A percentile compares a stretch with the other conserved stretches of the same genome.
These are phyloP conservation scores for Pelusios castaneus DNA, from an alignment of 2,113 vertebrate genomes.

Conservation along the genomic window DNA sequence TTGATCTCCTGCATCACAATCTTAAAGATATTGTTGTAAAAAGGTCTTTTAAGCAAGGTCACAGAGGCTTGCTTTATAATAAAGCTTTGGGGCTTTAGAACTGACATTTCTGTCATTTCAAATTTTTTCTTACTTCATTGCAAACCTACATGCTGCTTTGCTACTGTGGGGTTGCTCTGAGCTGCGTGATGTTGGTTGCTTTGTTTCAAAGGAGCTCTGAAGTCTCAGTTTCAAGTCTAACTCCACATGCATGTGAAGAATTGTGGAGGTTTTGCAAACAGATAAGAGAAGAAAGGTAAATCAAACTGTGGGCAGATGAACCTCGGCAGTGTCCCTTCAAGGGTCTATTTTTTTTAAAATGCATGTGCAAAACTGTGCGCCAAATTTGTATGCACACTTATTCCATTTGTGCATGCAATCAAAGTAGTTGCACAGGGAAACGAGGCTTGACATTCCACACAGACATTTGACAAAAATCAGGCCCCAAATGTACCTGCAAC, in stretches of 20 bases:
- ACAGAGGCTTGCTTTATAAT: background rate
- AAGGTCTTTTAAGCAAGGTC: background rate
- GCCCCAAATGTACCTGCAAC: background rate
- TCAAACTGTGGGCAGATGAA: background rate
- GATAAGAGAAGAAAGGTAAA: background rate
- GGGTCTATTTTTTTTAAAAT: background rate
- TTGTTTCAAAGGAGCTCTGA: background rate
- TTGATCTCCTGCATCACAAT: background rate
- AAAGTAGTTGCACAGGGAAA: background rate
- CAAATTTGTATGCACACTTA: background rate
- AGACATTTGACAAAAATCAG: background rate
- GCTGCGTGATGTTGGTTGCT: background rate
- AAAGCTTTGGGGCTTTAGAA: background rate
- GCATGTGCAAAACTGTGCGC: background rate
- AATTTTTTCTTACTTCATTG: background rate
- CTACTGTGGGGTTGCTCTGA: background rate
- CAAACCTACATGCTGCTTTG: background rate
- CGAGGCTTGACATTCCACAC: background rate
- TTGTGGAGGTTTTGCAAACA: background rate
- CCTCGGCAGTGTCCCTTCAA: background rate
- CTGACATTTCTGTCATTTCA: background rate
- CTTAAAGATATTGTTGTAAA: background rate
- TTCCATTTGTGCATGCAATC: background rate
- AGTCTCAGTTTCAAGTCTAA: background rate
- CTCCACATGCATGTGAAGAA: background rate